Evolutionary conservation across 2,888 invertebrate genomes (phyloP).

Genomic region (Acronicta alni): DNA sequence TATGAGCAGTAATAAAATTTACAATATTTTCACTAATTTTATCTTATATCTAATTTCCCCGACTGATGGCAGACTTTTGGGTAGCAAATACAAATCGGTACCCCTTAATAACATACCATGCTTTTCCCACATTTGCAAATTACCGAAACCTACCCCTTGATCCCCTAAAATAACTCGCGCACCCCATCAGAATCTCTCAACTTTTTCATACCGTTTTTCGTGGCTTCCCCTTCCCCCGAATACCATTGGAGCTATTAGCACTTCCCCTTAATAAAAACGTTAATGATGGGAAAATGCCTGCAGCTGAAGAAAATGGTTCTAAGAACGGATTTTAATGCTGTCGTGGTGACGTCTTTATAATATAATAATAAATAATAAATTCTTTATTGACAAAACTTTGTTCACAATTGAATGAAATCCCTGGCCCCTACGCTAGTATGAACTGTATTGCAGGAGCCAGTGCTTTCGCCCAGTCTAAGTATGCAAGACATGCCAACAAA

Average conservation of each 20-base stretch:
- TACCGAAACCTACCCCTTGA: conserved; percentile 19
- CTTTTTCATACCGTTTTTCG: conserved; percentile 44
- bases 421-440: no score
- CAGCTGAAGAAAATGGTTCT: conserved; percentile 41
- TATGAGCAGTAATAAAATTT: no score
- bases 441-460: no score
- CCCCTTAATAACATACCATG: not conserved
- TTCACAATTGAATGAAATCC: no score
- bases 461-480: no score
- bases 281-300: conserved; percentile 45
- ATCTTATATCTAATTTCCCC: no score
- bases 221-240: conserved; percentile 25
- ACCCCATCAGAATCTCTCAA: conserved; percentile 17
- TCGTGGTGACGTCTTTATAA: conserved; percentile 10
- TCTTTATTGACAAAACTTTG: no score
- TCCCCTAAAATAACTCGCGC: conserved; percentile 21
- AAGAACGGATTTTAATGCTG: conserved; percentile 21
- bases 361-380: no score
- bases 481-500: no score
- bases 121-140: conserved; percentile 16
- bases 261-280: conserved; percentile 39
- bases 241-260: conserved; percentile 47
- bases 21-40: no score
- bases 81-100: no score
- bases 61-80: no score